Evolutionary conservation across 30 jellyfish, hydroid and myxozoan species (phyloP).

Genomic region (Chrysaora quinquecirrha): DNA sequence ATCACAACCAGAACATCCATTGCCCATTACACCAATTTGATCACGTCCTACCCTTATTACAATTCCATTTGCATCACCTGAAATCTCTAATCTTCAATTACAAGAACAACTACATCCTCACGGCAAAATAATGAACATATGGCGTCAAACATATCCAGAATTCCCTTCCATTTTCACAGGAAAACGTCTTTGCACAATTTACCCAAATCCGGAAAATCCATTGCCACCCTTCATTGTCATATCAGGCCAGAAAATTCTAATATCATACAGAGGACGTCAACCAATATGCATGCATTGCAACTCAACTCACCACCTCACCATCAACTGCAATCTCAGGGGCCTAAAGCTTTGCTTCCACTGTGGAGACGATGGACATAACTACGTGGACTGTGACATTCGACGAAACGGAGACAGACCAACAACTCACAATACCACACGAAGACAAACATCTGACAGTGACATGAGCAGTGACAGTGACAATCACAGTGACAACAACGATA

Average conservation of each 20-base stretch:
- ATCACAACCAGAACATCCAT: not conserved
- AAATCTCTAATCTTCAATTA: not conserved
- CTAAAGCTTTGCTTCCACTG: not conserved
- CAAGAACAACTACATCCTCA: not conserved
- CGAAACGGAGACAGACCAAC: not conserved
- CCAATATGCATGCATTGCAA: not conserved
- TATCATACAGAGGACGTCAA: not conserved
- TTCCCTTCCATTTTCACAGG: not conserved
- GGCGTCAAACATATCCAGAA: not conserved
- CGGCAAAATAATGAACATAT: not conserved
- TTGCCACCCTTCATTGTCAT: not conserved
- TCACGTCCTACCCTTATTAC: not conserved
- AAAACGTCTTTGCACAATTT: not conserved
- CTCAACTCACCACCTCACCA: not conserved
- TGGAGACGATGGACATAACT: no score
- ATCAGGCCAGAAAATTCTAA: not conserved
- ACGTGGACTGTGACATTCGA: no score
- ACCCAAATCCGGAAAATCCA: constrained; percentile 1
- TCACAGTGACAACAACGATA: not conserved
- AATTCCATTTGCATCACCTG: not conserved
- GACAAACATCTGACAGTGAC: not conserved
- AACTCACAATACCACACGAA: not conserved
- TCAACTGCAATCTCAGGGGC: not conserved
- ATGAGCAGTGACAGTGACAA: not conserved
- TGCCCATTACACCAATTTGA: not conserved